Percentiles rank a stretch among this genome's conserved stretches.
Evolutionary conservation across 2,888 invertebrate genomes (phyloP).

Genomic region (Agrilus biguttatus): DNA sequence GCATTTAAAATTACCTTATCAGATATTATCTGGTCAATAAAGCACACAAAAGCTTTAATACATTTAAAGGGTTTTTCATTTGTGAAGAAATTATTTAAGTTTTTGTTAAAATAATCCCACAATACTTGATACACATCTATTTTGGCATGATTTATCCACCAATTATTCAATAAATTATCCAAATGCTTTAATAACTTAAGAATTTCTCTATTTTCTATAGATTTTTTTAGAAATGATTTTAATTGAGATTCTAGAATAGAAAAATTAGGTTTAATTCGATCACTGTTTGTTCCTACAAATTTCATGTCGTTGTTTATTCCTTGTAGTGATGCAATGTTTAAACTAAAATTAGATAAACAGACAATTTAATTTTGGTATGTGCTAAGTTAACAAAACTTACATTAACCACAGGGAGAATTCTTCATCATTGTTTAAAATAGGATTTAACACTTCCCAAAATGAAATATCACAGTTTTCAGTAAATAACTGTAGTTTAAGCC

Average conservation of each 20-base stretch:
- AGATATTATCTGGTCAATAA: constrained; percentile 9
- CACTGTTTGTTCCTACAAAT: constrained; percentile 8
- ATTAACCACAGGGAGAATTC: constrained; percentile 20
- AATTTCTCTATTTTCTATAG: constrained; percentile 5
- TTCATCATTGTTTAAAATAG: constrained; percentile 15
- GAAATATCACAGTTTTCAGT: constrained; percentile 9
- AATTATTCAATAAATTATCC: constrained; percentile 18
- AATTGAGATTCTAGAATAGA: constrained; percentile 18
- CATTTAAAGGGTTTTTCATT: constrained; percentile 4
- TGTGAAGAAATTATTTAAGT: constrained; percentile 9
- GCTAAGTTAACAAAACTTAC: constrained; percentile 2
- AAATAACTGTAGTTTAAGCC: constrained; percentile 20
- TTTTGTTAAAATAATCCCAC: constrained; percentile 28
- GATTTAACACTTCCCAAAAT: constrained; percentile 25
- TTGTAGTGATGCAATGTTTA: constrained; percentile 16
- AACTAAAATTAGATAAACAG: too few relatives aligned
- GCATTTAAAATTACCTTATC: too few relatives aligned
- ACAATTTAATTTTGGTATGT: too few relatives aligned
- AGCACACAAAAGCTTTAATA: constrained; percentile 14
- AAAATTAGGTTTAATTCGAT: constrained; percentile 17
- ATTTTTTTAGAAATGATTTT: constrained; percentile 12
- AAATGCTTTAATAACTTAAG: constrained; percentile 17
- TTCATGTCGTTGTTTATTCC: constrained; percentile 6
- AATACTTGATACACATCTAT: constrained; percentile 23
- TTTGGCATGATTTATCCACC: constrained; percentile 22